phyloP scores from a whole-genome alignment of 2,888 invertebrate genomes.

The Cantharis lateralis region DNA sequence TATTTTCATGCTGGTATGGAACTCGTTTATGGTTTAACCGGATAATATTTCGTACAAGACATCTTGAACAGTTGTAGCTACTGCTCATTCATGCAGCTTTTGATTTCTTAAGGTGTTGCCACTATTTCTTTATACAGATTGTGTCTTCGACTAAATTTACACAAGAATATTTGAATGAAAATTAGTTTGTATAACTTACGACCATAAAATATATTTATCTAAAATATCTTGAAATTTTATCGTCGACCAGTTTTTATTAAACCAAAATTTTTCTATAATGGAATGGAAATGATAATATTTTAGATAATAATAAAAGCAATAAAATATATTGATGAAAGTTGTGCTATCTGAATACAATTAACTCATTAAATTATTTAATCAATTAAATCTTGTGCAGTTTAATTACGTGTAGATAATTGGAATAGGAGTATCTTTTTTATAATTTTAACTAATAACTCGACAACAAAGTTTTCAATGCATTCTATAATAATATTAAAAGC shows the following conservation, averaged over 20 bases:
- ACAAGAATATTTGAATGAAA: conserved; percentile 22
- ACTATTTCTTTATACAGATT: conserved; percentile 23
- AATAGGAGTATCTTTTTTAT: conserved; percentile 1
- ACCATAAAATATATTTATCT: not conserved
- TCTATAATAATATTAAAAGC: conserved; percentile 4
- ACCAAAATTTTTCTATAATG: not conserved
- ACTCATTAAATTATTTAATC: conserved; percentile 7
- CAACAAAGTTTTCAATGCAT: conserved; percentile 15
- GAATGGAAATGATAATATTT: not conserved
- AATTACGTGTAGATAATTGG: conserved; percentile 13
- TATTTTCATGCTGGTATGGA: conserved; percentile 49
- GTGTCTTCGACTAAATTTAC: conserved; percentile 17
- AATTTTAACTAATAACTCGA: conserved; percentile 16
- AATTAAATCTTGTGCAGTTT: conserved; percentile 7
- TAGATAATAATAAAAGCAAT: not conserved
- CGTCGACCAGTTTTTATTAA: not conserved
- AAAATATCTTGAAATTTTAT: not conserved
- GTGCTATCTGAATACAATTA: not conserved
- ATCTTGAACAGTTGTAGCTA: conserved; percentile 46
- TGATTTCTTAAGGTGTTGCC: conserved; percentile 27
- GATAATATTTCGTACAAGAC: conserved; percentile 46
- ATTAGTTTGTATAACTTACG: conserved; percentile 19
- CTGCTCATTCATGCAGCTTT: conserved; percentile 43
- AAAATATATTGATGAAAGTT: not conserved
- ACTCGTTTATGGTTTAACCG: conserved; percentile 49